phyloP scores from a whole-genome alignment of 2,888 invertebrate genomes.

The Catocala sponsa region DNA sequence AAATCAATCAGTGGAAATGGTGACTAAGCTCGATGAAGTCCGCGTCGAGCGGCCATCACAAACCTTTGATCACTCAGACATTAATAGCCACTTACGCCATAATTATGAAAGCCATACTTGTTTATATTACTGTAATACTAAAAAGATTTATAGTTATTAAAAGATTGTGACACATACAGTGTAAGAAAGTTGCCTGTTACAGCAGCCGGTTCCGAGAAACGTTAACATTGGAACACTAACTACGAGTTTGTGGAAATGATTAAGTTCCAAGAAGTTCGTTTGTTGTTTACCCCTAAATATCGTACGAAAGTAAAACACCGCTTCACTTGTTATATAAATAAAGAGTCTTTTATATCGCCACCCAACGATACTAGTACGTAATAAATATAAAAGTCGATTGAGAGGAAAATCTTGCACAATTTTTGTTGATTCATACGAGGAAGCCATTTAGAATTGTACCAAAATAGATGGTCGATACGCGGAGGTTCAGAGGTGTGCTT shows the following conservation, averaged over 20 bases:
- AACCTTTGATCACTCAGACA: constrained; percentile 35
- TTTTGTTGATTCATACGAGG: background rate
- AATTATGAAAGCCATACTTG: constrained; percentile 35
- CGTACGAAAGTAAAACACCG: constrained; percentile 33
- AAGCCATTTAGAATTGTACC: background rate
- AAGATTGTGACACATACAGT: constrained; percentile 31
- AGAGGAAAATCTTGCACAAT: constrained; percentile 1
- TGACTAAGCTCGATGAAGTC: constrained; percentile 12
- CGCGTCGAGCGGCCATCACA: constrained; percentile 13
- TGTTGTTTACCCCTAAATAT: constrained; percentile 31
- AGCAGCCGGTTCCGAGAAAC: constrained; percentile 37
- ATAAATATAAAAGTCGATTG: constrained; percentile 1
- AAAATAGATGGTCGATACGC: background rate
- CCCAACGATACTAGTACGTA: background rate
- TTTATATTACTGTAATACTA: constrained; percentile 29
- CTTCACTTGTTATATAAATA: constrained; percentile 13
- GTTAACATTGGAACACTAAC: constrained; percentile 28
- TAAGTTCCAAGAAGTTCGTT: constrained; percentile 40
- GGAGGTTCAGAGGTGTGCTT: background rate
- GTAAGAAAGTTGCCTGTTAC: constrained; percentile 7
- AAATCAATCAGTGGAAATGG: constrained; percentile 20
- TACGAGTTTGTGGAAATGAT: constrained; percentile 42
- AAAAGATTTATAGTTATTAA: constrained; percentile 39
- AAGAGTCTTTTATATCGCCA: constrained; percentile 13
- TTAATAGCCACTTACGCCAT: constrained; percentile 35